Base-by-base conservation (phyloP, 30 jellyfish, hydroid and myxozoan genomes). In the Haliclystus octoradiatus region DNA sequence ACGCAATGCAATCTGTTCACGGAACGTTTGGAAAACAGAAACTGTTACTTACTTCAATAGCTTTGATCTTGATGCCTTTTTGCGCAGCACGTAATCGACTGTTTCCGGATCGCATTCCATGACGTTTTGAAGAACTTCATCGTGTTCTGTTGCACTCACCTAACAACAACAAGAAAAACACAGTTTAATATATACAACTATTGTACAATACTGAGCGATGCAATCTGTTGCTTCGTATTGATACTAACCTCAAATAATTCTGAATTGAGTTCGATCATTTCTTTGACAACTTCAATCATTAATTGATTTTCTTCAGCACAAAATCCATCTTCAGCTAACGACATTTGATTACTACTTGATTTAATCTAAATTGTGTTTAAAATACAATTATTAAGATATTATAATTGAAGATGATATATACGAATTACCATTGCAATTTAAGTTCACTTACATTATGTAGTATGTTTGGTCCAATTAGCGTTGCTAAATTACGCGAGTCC, bases 391-490 rank as follows among this genome's bases (percentile, higher is more conserved):
- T 9, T 19, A 40, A 40, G 57, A 40, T 40, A 40, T 40, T 40
- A 40, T 19, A 40, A 40, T 40, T 40, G 57, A 40, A 40, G 57
- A 40, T 19, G 19, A 5, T 9, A 40, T 19, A 5, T 19, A 9
- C 9, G 19, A 19, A 40, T 5, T 40, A 19, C 57, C 14, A 40
- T 9, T 19, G 19, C 9, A 40, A 19, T 9, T 40, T 40, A 40
- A n/a, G 9, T 19, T 5, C 9, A 33, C 83, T 78, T 53, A 87
- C 96, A 78, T 77, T 69, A 69, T 87, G 96, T 4, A 87, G 94
- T 1, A 87, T 87, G 53, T 87, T 87, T 28, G 96, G 96, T 15
- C 93, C 96, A 52, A 87, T 87, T 71, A 87, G 50, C 13, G 96
- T 87, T 23, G 96, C 96, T 25, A 87, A 34, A 72, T 87, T 87